phyloP scores from a whole-genome alignment of 2,888 invertebrate genomes.

The Pedicia rivosa region DNA sequence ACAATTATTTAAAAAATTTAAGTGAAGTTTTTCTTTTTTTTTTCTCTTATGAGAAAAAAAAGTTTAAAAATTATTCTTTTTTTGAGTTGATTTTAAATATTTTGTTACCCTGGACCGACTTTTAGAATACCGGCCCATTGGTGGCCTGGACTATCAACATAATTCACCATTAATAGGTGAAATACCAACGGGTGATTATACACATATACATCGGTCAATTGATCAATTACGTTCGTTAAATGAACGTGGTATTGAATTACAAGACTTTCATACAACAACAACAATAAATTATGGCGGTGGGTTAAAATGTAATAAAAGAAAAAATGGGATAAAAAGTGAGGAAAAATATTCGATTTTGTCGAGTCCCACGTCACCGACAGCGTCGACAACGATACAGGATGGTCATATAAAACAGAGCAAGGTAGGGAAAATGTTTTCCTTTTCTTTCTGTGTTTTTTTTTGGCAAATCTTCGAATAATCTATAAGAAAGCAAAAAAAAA shows the following conservation, averaged over 20 bases:
- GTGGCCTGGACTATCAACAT: constrained; percentile 41
- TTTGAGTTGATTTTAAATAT: not conserved
- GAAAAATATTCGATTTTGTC: no score
- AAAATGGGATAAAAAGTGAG: no score
- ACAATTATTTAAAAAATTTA: no score
- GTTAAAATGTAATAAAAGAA: no score
- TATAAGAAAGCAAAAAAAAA: no score
- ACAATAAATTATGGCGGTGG: no score
- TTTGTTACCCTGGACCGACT: constrained; percentile 40
- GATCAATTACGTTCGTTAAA: constrained; percentile 46
- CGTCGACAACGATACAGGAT: constrained; percentile 11
- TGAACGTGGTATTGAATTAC: constrained; percentile 23
- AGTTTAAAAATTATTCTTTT: not conserved
- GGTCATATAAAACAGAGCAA: no score
- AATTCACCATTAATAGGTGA: constrained; percentile 46
- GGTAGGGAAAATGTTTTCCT: no score
- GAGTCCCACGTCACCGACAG: constrained; percentile 11
- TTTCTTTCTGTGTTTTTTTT: no score
- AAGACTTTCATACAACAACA: no score
- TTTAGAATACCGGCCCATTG: constrained; percentile 38
- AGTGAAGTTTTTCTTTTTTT: not conserved
- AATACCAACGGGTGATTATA: constrained; percentile 42
- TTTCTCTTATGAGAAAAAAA: not conserved
- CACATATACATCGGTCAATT: constrained; percentile 45
- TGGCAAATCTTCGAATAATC: no score